phyloP scores from a whole-genome alignment of 2,888 invertebrate genomes.

The Hypena proboscidalis region DNA sequence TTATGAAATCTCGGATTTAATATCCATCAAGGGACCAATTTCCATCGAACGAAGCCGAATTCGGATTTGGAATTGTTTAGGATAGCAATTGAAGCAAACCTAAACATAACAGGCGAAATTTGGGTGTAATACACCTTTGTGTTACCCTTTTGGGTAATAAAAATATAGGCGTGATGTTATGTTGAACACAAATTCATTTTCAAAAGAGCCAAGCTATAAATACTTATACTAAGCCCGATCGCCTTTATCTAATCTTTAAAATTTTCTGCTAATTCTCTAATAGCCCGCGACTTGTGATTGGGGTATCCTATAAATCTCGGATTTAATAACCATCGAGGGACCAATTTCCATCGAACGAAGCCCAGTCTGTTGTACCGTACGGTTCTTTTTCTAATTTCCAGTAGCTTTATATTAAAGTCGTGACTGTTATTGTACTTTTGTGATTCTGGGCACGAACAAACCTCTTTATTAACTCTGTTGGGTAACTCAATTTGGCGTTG shows the following conservation, averaged over 20 bases:
- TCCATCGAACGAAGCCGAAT: conserved; percentile 36
- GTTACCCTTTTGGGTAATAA: background rate
- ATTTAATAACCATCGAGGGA: conserved; percentile 62
- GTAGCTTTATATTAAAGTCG: conserved; percentile 53
- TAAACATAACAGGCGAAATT: too few species aligned
- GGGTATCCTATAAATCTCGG: conserved; percentile 49
- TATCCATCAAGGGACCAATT: conserved; percentile 59
- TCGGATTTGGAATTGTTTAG: too few species aligned
- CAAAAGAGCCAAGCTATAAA: conserved; percentile 15
- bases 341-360: conserved; percentile 45
- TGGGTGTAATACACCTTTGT: too few species aligned
- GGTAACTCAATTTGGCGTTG: conserved; percentile 77
- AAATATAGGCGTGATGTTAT: background rate
- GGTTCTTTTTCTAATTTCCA: conserved; percentile 57
- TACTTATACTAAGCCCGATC: conserved; percentile 13
- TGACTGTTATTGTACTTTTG: conserved; percentile 53
- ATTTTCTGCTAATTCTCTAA: conserved; percentile 48
- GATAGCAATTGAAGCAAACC: too few species aligned
- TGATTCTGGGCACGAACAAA: conserved; percentile 65
- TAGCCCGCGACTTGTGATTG: conserved; percentile 49
- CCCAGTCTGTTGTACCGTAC: conserved; percentile 27
- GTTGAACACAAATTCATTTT: conserved; percentile 1
- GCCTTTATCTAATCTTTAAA: conserved; percentile 30
- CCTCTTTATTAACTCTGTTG: conserved; percentile 78
- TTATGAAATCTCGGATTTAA: conserved; percentile 60